Evolutionary conservation across 1,140 invertebrate species (phyloP).

Genomic region (Plutomurus gul): DNA sequence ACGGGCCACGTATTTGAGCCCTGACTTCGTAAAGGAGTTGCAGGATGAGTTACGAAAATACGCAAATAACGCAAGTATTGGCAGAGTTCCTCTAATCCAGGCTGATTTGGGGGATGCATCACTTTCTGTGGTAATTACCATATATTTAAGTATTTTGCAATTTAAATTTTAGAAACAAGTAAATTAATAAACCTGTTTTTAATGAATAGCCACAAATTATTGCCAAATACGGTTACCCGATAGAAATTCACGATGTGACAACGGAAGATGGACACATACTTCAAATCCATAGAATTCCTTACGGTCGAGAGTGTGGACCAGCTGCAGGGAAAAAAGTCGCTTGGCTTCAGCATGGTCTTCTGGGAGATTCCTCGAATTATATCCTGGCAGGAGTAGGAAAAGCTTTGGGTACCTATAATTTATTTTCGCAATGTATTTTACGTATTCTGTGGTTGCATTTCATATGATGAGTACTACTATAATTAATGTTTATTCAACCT

Average conservation of each 20-base stretch:
- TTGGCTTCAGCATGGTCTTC: conserved; percentile 51
- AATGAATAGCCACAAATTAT: conserved; percentile 9
- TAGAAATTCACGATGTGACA: conserved; percentile 56
- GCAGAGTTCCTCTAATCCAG: neutral
- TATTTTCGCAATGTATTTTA: neutral
- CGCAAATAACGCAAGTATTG: neutral
- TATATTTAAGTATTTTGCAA: neutral
- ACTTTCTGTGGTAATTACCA: neutral
- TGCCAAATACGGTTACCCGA: conserved; percentile 36
- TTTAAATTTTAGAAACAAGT: neutral
- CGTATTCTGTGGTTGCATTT: no score
- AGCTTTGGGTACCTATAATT: conserved; percentile 38
- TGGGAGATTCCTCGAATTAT: conserved; percentile 43
- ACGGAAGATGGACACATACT: conserved; percentile 65
- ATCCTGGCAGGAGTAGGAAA: conserved; percentile 39
- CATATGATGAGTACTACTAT: neutral
- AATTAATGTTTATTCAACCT: neutral
- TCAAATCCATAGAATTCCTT: conserved; percentile 61
- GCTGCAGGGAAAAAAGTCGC: conserved; percentile 27
- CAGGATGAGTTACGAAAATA: no score
- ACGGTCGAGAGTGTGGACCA: conserved; percentile 54
- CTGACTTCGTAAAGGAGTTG: no score
- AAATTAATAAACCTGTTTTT: neutral
- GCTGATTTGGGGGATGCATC: neutral
- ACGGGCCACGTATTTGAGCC: no score